phyloP scores from a whole-genome alignment of 2,888 invertebrate species.

The Macrophya alboannulata region DNA sequence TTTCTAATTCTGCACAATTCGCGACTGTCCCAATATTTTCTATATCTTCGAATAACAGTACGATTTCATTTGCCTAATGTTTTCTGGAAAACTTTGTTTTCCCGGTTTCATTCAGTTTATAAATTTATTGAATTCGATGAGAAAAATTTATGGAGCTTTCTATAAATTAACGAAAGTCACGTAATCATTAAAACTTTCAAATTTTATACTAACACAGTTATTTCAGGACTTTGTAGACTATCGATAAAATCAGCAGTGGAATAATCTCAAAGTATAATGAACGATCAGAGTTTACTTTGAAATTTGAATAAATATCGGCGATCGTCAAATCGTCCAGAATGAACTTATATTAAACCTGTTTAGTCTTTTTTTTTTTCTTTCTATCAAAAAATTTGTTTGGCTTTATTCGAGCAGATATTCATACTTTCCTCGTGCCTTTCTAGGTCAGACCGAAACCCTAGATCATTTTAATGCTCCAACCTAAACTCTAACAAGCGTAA shows the following conservation, averaged over 20 bases:
- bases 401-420: not conserved
- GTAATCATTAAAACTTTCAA: conserved; percentile 1
- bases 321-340: not conserved
- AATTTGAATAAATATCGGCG: not conserved
- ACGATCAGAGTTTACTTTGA: not conserved
- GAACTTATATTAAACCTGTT: not conserved
- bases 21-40: not conserved
- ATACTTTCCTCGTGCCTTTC: not conserved
- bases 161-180: not conserved
- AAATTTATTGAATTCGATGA: not conserved
- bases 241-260: not conserved
- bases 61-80: not conserved
- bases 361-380: not conserved
- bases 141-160: conserved; percentile 6
- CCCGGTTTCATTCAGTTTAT: not conserved
- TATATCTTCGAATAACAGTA: not conserved
- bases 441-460: conserved; percentile 20
- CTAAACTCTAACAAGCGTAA: conserved; percentile 13
- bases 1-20: not conserved
- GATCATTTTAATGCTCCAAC: not conserved
- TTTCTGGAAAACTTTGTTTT: not conserved
- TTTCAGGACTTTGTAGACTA: not conserved
- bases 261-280: not conserved
- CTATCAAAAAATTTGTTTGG: not conserved
- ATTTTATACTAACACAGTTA: not conserved